Percentiles rank a stretch among this genome's conserved stretches.
phyloP scores from a whole-genome alignment of 1,140 invertebrate genomes.

The Dolichoris vasculosae region DNA sequence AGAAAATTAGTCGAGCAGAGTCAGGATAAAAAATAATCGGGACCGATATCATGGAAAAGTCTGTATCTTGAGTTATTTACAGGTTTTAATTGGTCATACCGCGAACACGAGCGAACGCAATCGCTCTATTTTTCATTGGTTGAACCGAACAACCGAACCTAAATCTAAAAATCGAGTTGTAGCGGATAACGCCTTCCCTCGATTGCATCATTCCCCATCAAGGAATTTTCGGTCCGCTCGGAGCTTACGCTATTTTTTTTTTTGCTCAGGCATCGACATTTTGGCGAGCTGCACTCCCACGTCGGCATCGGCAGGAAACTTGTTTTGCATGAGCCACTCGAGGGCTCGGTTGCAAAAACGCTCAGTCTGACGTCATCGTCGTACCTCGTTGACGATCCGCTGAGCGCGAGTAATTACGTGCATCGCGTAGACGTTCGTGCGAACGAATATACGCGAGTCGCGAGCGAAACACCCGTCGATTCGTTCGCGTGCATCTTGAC shows the following conservation, averaged over 20 bases:
- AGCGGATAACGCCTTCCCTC: too few species aligned
- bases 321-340: not conserved
- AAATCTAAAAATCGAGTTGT: too few species aligned
- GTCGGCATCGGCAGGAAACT: not conserved
- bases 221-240: not conserved
- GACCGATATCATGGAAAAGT: too few species aligned
- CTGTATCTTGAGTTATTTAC: too few species aligned
- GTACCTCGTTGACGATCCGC: not conserved
- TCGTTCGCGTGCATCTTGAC: conserved; percentile 1
- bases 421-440: not conserved
- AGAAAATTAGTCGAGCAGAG: too few species aligned
- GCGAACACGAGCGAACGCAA: too few species aligned
- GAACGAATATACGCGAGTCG: not conserved
- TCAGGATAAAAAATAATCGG: too few species aligned
- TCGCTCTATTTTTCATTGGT: too few species aligned
- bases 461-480: not conserved
- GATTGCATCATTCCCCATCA: too few species aligned
- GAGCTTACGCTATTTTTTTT: not conserved
- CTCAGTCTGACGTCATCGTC: conserved; percentile 20
- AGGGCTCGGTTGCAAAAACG: conserved; percentile 25
- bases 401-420: not conserved
- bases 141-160: too few species aligned
- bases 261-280: not conserved
- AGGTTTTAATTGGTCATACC: too few species aligned
- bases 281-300: not conserved